A percentile compares a stretch with the other conserved stretches of the same genome.
Conservation (phyloP, 1,140 invertebrate species). For the Drosophila melanica region DNA sequence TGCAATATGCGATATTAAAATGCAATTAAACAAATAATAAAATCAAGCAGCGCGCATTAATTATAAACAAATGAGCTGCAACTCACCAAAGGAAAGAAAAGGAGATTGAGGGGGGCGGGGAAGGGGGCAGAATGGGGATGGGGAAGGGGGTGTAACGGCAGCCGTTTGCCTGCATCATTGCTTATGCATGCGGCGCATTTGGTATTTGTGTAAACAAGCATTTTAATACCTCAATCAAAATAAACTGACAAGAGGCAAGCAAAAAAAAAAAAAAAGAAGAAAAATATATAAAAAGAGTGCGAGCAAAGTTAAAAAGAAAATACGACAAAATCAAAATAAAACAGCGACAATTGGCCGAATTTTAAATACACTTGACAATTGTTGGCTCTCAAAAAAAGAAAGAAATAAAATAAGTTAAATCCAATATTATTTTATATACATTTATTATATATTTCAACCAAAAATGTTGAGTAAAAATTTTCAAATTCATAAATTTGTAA, state of each 20-base stretch:
- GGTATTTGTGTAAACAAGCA: constrained; percentile 65
- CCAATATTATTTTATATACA: no score
- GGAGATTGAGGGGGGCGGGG: not conserved
- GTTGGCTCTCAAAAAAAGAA: no score
- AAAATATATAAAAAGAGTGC: not conserved
- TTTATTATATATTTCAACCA: no score
- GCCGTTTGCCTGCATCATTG: constrained; percentile 22
- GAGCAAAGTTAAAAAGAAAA: constrained; percentile 3
- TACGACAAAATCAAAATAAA: not conserved
- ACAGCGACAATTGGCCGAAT: not conserved
- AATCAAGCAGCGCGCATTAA: constrained; percentile 23
- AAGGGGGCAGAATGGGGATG: no score
- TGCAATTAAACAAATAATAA: constrained; percentile 42
- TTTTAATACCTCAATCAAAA: constrained; percentile 77
- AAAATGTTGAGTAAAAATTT: no score
- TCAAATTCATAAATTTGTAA: no score
- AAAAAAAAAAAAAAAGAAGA: constrained; percentile 9
- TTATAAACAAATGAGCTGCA: constrained; percentile 36
- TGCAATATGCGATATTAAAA: constrained; percentile 45
- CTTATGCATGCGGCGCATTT: constrained; percentile 41
- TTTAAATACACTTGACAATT: not conserved
- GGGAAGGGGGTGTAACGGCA: no score
- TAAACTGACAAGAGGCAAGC: constrained; percentile 42
- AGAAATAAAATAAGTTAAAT: no score
- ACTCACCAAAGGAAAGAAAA: not conserved